phyloP scores from a whole-genome alignment of 2,888 invertebrate species.

The Parasteatoda lunata region DNA sequence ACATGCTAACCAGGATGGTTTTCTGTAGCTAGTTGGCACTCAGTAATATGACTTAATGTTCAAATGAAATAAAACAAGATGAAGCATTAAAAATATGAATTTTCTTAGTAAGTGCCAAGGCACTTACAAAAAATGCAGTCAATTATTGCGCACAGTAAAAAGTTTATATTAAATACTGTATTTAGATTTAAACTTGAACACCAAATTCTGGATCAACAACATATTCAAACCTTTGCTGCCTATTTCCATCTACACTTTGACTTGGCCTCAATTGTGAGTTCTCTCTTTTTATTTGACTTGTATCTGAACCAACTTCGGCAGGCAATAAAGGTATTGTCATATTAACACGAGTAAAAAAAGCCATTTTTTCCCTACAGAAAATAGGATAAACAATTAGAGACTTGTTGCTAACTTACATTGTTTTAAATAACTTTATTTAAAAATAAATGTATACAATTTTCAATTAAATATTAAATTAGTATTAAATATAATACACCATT shows the following conservation, averaged over 20 bases:
- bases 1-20: conserved; percentile 57
- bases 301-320: conserved; percentile 56
- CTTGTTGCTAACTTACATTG: too few species aligned
- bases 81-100: conserved; percentile 47
- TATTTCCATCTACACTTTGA: conserved; percentile 17
- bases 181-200: conserved; percentile 70
- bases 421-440: too few species aligned
- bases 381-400: not conserved
- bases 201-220: conserved; percentile 71
- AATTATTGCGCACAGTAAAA: conserved; percentile 16
- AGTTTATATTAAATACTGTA: conserved; percentile 18
- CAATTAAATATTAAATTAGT: too few species aligned
- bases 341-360: conserved; percentile 86
- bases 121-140: conserved; percentile 45
- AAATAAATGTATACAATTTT: too few species aligned
- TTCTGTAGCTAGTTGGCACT: conserved; percentile 63
- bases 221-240: conserved; percentile 69
- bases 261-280: conserved; percentile 34
- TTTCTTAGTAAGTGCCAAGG: conserved; percentile 47
- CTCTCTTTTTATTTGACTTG: conserved; percentile 55
- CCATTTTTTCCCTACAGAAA: conserved; percentile 90
- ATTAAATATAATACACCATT: too few species aligned
- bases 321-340: conserved; percentile 72
- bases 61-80: conserved; percentile 48
- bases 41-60: conserved; percentile 60